Conservation (phyloP, 1,140 invertebrate genomes). For the Macrocentrus cingulum region DNA sequence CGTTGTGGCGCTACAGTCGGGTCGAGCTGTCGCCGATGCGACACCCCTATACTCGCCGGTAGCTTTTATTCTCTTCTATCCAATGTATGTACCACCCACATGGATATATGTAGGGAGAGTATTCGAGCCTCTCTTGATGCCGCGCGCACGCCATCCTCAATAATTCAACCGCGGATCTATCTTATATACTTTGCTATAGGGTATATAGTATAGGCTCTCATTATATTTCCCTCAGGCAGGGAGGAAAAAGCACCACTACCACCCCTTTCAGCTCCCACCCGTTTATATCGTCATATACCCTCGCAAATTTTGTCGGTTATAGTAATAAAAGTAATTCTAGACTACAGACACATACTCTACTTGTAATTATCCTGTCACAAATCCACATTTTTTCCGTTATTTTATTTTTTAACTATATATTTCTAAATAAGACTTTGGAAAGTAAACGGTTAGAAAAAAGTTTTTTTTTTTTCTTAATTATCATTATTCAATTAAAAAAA, state of each 20-base stretch:
- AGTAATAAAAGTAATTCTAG: no score
- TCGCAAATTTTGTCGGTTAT: no score
- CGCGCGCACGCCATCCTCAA: constrained; percentile 52
- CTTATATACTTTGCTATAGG: constrained; percentile 35
- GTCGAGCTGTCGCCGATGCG: constrained; percentile 23
- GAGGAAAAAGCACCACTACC: constrained; percentile 1
- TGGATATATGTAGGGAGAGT: constrained; percentile 1
- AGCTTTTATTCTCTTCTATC: not conserved
- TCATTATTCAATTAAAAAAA: no score
- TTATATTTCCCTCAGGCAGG: constrained; percentile 19
- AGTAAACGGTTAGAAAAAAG: not conserved
- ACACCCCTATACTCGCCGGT: constrained; percentile 5
- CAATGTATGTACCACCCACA: not conserved
- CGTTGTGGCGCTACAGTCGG: constrained; percentile 11
- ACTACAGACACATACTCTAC: no score
- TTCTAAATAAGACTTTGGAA: not conserved
- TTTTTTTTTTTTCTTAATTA: no score
- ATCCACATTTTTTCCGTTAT: no score
- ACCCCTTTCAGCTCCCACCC: no score
- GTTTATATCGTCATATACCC: no score
- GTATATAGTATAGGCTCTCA: constrained; percentile 15
- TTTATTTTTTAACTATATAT: no score
- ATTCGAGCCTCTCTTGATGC: constrained; percentile 28
- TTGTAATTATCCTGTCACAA: no score
- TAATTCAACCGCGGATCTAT: constrained; percentile 53